These are phyloP conservation scores for Eristalinus aeneus DNA, from an alignment of 2,888 invertebrate genomes.

Conservation along the genomic window DNA sequence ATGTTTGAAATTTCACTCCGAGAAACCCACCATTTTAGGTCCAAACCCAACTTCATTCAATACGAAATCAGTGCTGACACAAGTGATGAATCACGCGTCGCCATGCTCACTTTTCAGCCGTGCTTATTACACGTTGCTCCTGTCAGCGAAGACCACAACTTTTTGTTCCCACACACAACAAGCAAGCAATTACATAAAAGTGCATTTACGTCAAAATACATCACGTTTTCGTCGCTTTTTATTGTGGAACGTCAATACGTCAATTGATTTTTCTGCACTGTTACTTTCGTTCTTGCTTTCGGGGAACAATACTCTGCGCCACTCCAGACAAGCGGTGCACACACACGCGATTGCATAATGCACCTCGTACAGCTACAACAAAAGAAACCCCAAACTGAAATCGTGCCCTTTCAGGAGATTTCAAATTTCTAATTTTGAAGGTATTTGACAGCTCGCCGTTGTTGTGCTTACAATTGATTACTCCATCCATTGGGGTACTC, in stretches of 20 bases:
- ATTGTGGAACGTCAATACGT: slow-evolving; percentile 23
- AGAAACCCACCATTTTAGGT: no score
- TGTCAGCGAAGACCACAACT: neutral
- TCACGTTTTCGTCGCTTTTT: slow-evolving; percentile 48
- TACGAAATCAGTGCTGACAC: no score
- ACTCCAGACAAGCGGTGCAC: neutral
- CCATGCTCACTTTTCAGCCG: no score
- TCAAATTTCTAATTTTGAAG: slow-evolving; percentile 50
- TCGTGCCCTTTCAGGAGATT: slow-evolving; percentile 64
- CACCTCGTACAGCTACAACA: neutral
- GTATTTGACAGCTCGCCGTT: slow-evolving; percentile 60
- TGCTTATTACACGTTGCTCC: neutral
- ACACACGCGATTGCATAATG: slow-evolving; percentile 28
- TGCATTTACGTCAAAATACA: slow-evolving; percentile 33
- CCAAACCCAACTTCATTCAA: no score
- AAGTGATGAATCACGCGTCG: no score
- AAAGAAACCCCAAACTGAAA: slow-evolving; percentile 3
- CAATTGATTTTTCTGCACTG: slow-evolving; percentile 53
- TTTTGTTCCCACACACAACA: neutral
- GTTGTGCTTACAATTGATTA: slow-evolving; percentile 53
- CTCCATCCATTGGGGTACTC: slow-evolving; percentile 19
- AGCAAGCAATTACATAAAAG: slow-evolving; percentile 28
- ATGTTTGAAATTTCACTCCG: no score
- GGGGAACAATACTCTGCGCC: slow-evolving; percentile 19
- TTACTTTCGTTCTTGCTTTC: slow-evolving; percentile 57